Conservation (phyloP, 1,140 invertebrate species). For the Odontomachus brunneus region DNA sequence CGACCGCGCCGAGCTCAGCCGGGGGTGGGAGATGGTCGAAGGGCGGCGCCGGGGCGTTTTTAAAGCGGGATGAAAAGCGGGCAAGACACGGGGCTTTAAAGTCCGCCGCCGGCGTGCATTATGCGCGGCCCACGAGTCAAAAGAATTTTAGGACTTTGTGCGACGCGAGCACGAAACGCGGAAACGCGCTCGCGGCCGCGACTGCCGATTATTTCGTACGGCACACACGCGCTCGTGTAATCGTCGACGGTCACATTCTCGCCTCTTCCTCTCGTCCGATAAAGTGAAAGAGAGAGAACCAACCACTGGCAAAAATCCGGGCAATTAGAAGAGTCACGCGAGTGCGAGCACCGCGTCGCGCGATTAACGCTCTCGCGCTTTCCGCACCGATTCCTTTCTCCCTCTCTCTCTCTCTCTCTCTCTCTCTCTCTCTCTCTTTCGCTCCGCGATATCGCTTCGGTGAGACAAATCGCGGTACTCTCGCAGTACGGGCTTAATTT, state of each 20-base stretch:
- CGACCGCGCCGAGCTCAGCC: neutral
- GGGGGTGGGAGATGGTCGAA: neutral
- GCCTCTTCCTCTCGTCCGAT: neutral
- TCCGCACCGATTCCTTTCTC: neutral
- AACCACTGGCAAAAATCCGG: neutral
- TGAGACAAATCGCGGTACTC: slow-evolving; percentile 33
- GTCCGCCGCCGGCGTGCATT: neutral
- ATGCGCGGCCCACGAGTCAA: neutral
- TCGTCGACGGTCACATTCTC: neutral
- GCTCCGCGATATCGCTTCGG: neutral
- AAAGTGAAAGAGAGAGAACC: too few species aligned
- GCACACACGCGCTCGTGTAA: slow-evolving; percentile 3
- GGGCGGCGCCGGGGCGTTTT: slow-evolving; percentile 6
- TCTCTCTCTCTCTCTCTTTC: neutral
- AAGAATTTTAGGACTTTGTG: slow-evolving; percentile 19
- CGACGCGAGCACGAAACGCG: slow-evolving; percentile 40
- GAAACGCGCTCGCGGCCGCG: too few species aligned
- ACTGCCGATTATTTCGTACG: slow-evolving; percentile 26
- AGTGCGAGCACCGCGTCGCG: slow-evolving; percentile 2
- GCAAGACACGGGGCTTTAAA: neutral
- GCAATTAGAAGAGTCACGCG: slow-evolving; percentile 50
- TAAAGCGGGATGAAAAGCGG: slow-evolving; percentile 40
- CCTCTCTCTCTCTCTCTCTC: too few species aligned
- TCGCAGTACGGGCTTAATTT: slow-evolving; percentile 35
- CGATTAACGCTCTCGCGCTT: too few species aligned